phyloP scores from a whole-genome alignment of 2,113 vertebrate genomes.

The Rhea americana region DNA sequence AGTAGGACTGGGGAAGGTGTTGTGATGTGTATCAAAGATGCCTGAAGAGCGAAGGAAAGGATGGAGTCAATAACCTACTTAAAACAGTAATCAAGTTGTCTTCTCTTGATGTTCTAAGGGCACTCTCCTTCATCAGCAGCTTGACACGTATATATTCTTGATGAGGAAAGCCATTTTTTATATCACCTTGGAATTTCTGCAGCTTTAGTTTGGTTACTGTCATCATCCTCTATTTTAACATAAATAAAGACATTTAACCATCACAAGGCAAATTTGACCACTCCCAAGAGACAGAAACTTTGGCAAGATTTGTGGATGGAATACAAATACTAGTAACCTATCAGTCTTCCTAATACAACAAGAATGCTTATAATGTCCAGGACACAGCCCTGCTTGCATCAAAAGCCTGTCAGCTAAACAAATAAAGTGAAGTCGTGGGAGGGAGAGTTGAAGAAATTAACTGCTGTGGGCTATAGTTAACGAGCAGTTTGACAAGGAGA shows the following conservation, averaged over 20 bases:
- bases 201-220: background rate
- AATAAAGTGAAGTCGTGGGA: constrained; percentile 36
- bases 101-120: background rate
- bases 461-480: constrained; percentile 50
- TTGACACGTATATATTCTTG: rapidly evolving
- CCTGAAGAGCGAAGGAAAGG: background rate
- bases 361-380: background rate
- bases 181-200: background rate
- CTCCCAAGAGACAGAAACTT: constrained; percentile 32
- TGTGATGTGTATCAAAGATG: background rate
- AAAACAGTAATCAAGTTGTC: background rate
- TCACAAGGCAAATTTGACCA: constrained; percentile 44
- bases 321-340: background rate
- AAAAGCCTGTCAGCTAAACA: constrained; percentile 65
- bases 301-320: background rate
- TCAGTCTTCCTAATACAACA: constrained; percentile 28
- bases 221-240: background rate
- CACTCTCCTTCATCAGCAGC: background rate
- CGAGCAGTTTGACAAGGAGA: constrained; percentile 24
- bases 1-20: background rate
- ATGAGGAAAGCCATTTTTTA: background rate
- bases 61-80: background rate
- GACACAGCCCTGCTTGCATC: background rate
- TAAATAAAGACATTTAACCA: background rate
- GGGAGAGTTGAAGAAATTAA: constrained; percentile 51